phyloP scores from a whole-genome alignment of 1,140 invertebrate genomes.

The Parapsyche elsis region DNA sequence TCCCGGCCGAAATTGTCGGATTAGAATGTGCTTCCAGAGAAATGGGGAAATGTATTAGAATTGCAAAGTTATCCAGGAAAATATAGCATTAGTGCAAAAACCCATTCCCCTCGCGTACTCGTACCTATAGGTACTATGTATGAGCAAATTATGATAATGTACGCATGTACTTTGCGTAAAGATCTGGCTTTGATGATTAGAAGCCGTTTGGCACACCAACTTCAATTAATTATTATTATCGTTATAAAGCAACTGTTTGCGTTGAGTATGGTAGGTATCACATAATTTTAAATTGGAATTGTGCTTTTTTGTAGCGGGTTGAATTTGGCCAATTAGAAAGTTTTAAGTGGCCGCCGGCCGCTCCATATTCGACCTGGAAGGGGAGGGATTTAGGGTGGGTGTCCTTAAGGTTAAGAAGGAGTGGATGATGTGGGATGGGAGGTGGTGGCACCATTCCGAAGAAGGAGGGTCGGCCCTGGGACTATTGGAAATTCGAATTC shows the following conservation, averaged over 20 bases:
- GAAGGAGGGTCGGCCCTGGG: slow-evolving; percentile 13
- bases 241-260: too few relatives aligned
- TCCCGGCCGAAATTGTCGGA: slow-evolving; percentile 44
- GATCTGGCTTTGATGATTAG: too few relatives aligned
- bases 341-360: slow-evolving; percentile 17
- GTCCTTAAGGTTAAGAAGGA: not conserved
- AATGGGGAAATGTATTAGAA: slow-evolving; percentile 44
- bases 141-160: too few relatives aligned
- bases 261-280: not conserved
- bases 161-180: too few relatives aligned
- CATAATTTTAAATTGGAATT: not conserved
- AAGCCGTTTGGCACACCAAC: too few relatives aligned
- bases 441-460: not conserved
- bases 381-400: not conserved
- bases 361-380: not conserved
- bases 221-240: too few relatives aligned
- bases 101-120: not conserved
- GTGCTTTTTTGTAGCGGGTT: not conserved
- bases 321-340: slow-evolving; percentile 24
- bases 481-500: slow-evolving; percentile 56
- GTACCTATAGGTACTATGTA: not conserved
- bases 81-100: slow-evolving; percentile 33
- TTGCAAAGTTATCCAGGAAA: slow-evolving; percentile 47
- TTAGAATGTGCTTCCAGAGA: slow-evolving; percentile 41
- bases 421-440: not conserved